phyloP scores from a whole-genome alignment of 2,797 vertebrate genomes.

The Hyperoplus lanceolatus region DNA sequence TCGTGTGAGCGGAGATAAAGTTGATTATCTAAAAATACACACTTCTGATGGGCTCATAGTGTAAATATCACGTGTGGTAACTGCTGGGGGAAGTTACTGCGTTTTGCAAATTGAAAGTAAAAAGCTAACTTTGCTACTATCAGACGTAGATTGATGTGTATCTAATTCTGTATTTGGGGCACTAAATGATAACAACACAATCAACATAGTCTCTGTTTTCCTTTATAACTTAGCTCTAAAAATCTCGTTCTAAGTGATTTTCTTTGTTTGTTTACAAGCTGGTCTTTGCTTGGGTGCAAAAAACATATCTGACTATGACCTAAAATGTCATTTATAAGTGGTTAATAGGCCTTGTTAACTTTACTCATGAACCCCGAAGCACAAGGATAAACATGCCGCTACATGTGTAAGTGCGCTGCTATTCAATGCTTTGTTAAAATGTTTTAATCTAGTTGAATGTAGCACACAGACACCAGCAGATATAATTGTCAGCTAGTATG shows the following conservation, averaged over 20 bases:
- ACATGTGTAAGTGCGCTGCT: not conserved
- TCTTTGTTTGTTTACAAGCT: not conserved
- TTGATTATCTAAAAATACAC: not conserved
- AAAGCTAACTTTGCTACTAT: conserved; percentile 1
- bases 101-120: conserved; percentile 27
- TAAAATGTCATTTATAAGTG: not conserved
- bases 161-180: too few species aligned
- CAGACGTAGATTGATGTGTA: too few species aligned
- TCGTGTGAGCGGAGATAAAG: not conserved
- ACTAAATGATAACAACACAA: not conserved
- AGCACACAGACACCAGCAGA: not conserved
- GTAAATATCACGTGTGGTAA: not conserved
- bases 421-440: not conserved
- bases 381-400: too few species aligned
- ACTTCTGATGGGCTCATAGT: not conserved
- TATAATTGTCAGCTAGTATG: not conserved
- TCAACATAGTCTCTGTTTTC: not conserved
- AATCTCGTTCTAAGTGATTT: too few species aligned
- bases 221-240: not conserved
- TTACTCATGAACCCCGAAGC: not conserved
- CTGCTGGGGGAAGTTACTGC: not conserved
- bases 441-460: not conserved
- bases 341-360: conserved; percentile 8
- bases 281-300: not conserved
- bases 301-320: not conserved